Conservation (phyloP, 2,113 vertebrate species). For the Halichoeres trimaculatus region DNA sequence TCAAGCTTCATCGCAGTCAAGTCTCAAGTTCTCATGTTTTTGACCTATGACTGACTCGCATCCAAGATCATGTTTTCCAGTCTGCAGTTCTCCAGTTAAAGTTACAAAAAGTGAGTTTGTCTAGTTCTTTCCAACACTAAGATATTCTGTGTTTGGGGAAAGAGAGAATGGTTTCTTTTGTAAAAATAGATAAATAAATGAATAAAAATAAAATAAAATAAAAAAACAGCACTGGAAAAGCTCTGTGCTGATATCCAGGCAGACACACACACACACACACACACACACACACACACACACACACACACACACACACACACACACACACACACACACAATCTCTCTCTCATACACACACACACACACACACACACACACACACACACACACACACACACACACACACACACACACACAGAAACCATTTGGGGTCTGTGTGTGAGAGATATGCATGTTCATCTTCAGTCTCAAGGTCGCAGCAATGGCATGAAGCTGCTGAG, state of each 20-base stretch:
- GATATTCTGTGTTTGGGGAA: not conserved
- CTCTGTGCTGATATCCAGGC: slow-evolving; percentile 43
- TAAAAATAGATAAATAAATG: no score
- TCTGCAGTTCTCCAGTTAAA: not conserved
- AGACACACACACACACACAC: slow-evolving; percentile 11
- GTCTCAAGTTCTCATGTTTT: not conserved
- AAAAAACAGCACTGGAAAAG: slow-evolving; percentile 33
- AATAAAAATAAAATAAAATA: no score
- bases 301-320: slow-evolving; percentile 39
- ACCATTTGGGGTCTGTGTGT: slow-evolving; percentile 52
- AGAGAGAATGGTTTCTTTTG: slow-evolving; percentile 11
- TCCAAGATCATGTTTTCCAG: not conserved
- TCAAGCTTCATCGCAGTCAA: not conserved
- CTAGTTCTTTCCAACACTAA: not conserved
- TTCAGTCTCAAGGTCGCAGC: slow-evolving; percentile 56
- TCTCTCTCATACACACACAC: slow-evolving; percentile 15
- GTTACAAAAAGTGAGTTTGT: not conserved
- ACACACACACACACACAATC: slow-evolving; percentile 12
- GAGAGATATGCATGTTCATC: slow-evolving; percentile 51
- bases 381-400: slow-evolving; percentile 37
- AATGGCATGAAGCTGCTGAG: slow-evolving; percentile 7
- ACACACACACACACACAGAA: slow-evolving; percentile 36
- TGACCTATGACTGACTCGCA: not conserved
- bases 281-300: slow-evolving; percentile 28
- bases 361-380: slow-evolving; percentile 45